Percentiles rank a stretch among this genome's conserved stretches.
Evolutionary conservation across 2,888 invertebrate species (phyloP).

Genomic region (Temnothorax unifasciatus): DNA sequence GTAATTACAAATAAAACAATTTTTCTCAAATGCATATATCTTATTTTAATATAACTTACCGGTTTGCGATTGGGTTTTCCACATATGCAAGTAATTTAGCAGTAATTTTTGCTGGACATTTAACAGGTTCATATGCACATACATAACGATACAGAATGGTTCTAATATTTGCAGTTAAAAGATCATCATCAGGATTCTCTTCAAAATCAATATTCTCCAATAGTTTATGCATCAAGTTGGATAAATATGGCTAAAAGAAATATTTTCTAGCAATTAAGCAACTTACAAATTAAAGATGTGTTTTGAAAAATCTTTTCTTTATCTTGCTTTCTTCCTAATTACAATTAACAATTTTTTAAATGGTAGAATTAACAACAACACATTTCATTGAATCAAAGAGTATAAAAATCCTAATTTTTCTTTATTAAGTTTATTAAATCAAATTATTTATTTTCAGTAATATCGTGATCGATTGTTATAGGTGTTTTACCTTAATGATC

Average conservation of each 20-base stretch:
- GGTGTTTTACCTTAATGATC: slow-evolving; percentile 45
- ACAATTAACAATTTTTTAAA: background rate
- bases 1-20: background rate
- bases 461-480: background rate
- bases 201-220: slow-evolving; percentile 64
- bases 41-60: slow-evolving; percentile 29
- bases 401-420: background rate
- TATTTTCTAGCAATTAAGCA: background rate
- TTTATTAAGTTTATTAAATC: background rate
- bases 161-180: slow-evolving; percentile 36
- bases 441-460: background rate
- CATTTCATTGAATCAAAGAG: background rate
- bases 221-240: slow-evolving; percentile 41
- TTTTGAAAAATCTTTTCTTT: background rate
- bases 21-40: background rate
- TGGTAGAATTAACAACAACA: background rate
- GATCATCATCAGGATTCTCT: slow-evolving; percentile 55
- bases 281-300: background rate
- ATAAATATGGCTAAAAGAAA: slow-evolving; percentile 53
- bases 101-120: slow-evolving; percentile 62
- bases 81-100: slow-evolving; percentile 64
- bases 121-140: slow-evolving; percentile 59
- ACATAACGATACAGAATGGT: slow-evolving; percentile 49
- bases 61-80: slow-evolving; percentile 49
- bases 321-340: background rate